Evolutionary conservation across 23 tunicate species (phyloP).

Genomic region (Diplosoma virens): DNA sequence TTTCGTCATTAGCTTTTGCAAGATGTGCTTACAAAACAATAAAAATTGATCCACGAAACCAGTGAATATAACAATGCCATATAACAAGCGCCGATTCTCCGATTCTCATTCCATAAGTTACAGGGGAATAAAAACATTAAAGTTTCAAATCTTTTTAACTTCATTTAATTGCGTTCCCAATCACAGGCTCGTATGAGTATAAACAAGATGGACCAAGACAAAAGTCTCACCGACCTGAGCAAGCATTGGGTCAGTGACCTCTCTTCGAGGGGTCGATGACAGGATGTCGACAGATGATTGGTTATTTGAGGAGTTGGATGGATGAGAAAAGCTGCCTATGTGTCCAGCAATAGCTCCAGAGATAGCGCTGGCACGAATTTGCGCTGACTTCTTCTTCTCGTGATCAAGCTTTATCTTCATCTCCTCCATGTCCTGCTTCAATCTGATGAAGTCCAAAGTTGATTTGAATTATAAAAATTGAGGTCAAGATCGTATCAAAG

Average conservation of each 20-base stretch:
- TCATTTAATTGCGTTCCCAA: too few species aligned
- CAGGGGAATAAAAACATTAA: too few species aligned
- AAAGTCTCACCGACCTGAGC: constrained; percentile 47
- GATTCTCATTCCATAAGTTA: too few species aligned
- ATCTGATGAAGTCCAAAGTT: constrained; percentile 10
- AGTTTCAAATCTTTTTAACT: too few species aligned
- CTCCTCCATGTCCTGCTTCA: constrained; percentile 42
- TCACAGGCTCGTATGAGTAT: too few species aligned
- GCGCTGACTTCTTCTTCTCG: constrained; percentile 58
- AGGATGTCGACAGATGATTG: background rate
- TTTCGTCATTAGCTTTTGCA: too few species aligned
- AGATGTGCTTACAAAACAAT: too few species aligned
- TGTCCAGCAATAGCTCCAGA: constrained; percentile 40
- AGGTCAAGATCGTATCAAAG: too few species aligned
- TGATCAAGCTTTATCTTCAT: constrained; percentile 27
- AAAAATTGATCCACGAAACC: too few species aligned
- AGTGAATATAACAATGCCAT: too few species aligned
- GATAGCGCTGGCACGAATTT: constrained; percentile 28
- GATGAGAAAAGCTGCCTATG: background rate
- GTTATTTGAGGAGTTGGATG: background rate
- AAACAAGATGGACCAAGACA: background rate
- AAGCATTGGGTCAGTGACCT: constrained; percentile 16
- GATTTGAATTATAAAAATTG: too few species aligned
- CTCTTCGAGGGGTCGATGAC: constrained; percentile 64
- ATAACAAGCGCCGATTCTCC: too few species aligned